Evolutionary conservation across 2,888 invertebrate genomes (phyloP).

Genomic region (Yponomeuta plumbellus): DNA sequence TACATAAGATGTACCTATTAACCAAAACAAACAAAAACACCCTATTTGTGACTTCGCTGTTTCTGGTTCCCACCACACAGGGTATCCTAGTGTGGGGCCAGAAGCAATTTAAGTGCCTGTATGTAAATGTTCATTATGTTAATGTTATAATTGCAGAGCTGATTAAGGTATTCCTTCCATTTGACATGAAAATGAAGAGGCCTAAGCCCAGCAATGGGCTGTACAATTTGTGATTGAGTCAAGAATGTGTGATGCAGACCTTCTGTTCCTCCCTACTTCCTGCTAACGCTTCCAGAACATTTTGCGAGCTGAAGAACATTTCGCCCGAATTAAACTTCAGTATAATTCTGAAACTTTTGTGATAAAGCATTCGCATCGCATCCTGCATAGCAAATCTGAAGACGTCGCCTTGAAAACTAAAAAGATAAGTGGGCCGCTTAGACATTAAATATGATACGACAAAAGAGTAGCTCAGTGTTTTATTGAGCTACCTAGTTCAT

Average conservation of each 20-base stretch:
- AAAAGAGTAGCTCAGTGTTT: neutral
- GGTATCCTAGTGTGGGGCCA: too few species aligned
- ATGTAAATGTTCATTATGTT: too few species aligned
- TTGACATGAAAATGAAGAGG: too few species aligned
- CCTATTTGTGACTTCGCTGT: too few species aligned
- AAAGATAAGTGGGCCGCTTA: neutral
- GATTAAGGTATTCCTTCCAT: too few species aligned
- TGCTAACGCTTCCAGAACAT: neutral
- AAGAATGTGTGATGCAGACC: neutral
- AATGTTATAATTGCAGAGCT: too few species aligned
- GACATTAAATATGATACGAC: neutral
- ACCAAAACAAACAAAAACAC: too few species aligned
- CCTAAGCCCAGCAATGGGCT: too few species aligned
- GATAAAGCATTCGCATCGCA: slow-evolving; percentile 2
- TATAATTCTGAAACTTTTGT: neutral
- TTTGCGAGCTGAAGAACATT: neutral
- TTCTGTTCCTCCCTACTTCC: neutral
- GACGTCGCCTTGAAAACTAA: neutral
- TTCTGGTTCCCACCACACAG: too few species aligned
- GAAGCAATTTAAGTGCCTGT: too few species aligned
- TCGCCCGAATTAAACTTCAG: neutral
- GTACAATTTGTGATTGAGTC: neutral
- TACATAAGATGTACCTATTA: too few species aligned
- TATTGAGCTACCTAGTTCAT: neutral
- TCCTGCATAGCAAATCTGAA: neutral